Percentiles rank a stretch among this genome's conserved stretches.
phyloP scores from a whole-genome alignment of 2,888 invertebrate genomes.

The Sinopyrophorus schimmeli region DNA sequence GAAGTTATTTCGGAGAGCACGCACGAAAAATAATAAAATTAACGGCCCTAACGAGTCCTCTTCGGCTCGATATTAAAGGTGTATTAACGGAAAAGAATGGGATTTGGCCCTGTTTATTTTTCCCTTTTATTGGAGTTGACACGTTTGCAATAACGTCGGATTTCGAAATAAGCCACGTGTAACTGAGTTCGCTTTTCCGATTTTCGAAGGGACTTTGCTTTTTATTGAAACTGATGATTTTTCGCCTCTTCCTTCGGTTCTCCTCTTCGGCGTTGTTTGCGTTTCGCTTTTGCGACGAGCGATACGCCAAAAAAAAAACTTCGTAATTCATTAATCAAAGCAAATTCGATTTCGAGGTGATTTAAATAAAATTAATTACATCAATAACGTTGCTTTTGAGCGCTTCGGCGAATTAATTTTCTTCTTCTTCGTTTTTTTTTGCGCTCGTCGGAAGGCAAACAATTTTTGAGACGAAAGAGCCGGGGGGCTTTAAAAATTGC shows the following conservation, averaged over 20 bases:
- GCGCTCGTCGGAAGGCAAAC: no score
- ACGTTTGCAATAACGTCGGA: slow-evolving; percentile 30
- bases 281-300: no score
- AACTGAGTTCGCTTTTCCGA: slow-evolving; percentile 32
- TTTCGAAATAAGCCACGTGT: slow-evolving; percentile 33
- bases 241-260: no score
- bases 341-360: slow-evolving; percentile 12
- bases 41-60: slow-evolving; percentile 26
- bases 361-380: neutral
- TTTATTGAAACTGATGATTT: slow-evolving; percentile 37
- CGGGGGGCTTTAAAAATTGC: no score
- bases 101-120: no score
- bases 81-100: slow-evolving; percentile 30
- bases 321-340: slow-evolving; percentile 16
- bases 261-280: no score
- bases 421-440: no score
- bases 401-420: no score
- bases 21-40: slow-evolving; percentile 29
- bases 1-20: slow-evolving; percentile 21
- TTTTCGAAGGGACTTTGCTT: slow-evolving; percentile 28
- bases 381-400: neutral
- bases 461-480: no score
- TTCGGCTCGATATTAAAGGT: slow-evolving; percentile 21
- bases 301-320: no score
- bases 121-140: slow-evolving; percentile 32